A percentile compares a stretch with the other conserved stretches of the same genome.
phyloP scores from a whole-genome alignment of 2,888 invertebrate genomes.

The Reticulitermes lucifugus region DNA sequence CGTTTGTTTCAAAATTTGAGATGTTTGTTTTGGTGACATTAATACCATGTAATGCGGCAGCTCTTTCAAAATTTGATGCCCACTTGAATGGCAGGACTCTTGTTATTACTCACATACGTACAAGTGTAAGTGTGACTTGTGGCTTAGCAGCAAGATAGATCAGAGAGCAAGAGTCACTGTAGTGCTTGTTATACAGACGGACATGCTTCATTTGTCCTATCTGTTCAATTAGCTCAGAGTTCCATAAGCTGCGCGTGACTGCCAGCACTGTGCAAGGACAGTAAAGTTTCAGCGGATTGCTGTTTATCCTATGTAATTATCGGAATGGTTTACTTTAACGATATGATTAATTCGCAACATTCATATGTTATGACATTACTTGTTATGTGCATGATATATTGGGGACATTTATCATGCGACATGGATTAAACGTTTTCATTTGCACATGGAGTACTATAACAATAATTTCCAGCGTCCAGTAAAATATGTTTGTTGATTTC shows the following conservation, averaged over 20 bases:
- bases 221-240: background rate
- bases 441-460: background rate
- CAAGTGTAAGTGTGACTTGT: no score
- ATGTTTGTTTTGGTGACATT: no score
- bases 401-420: background rate
- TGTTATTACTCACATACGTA: no score
- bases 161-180: no score
- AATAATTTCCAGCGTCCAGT: background rate
- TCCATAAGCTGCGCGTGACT: background rate
- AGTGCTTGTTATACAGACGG: no score
- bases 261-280: background rate
- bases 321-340: background rate
- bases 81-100: no score
- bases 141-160: no score
- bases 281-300: background rate
- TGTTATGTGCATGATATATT: background rate
- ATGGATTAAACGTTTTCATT: background rate
- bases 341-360: background rate
- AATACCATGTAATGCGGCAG: no score
- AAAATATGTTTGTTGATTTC: slow-evolving; percentile 6
- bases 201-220: background rate
- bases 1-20: no score
- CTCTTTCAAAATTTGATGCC: no score
- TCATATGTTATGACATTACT: background rate
- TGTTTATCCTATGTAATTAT: background rate